Evolutionary conservation across 1,140 invertebrate genomes (phyloP).

Genomic region (Cataglyphis hispanica): DNA sequence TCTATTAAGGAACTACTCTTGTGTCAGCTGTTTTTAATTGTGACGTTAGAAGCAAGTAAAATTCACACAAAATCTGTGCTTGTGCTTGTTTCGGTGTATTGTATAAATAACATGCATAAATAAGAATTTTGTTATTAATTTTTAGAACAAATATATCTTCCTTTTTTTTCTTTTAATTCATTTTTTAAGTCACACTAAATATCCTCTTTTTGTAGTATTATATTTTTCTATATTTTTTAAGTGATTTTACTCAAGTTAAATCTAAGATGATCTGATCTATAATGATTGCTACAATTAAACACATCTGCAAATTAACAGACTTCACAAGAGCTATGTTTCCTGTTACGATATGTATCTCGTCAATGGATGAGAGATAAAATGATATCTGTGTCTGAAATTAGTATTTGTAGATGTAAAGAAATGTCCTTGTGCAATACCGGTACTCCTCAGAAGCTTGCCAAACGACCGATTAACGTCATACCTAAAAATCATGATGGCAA

Average conservation of each 20-base stretch:
- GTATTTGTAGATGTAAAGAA: conserved; percentile 29
- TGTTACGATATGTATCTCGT: conserved; percentile 30
- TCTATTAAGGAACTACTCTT: conserved; percentile 17
- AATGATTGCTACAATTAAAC: neutral
- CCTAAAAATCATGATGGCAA: conserved; percentile 7
- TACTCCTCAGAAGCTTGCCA: conserved; percentile 47
- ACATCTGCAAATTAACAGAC: conserved; percentile 2
- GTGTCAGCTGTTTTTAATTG: conserved; percentile 13
- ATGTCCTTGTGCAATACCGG: conserved; percentile 49
- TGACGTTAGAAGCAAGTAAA: neutral
- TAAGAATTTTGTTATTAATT: neutral
- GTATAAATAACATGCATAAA: conserved; percentile 8
- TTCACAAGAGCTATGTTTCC: conserved; percentile 42
- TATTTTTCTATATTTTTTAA: neutral
- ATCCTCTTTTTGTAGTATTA: neutral
- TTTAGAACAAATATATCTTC: neutral
- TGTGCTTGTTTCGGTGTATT: conserved; percentile 23
- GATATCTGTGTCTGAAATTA: neutral
- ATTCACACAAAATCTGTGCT: neutral
- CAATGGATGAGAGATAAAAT: neutral
- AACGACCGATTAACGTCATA: conserved; percentile 38
- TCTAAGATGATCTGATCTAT: neutral
- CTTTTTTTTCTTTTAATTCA: neutral
- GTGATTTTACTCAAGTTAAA: neutral
- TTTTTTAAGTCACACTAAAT: neutral